Percentiles rank a stretch among this genome's conserved stretches.
Evolutionary conservation across 2,888 invertebrate genomes (phyloP).

Genomic region (Hirtodrosophila trivittata): DNA sequence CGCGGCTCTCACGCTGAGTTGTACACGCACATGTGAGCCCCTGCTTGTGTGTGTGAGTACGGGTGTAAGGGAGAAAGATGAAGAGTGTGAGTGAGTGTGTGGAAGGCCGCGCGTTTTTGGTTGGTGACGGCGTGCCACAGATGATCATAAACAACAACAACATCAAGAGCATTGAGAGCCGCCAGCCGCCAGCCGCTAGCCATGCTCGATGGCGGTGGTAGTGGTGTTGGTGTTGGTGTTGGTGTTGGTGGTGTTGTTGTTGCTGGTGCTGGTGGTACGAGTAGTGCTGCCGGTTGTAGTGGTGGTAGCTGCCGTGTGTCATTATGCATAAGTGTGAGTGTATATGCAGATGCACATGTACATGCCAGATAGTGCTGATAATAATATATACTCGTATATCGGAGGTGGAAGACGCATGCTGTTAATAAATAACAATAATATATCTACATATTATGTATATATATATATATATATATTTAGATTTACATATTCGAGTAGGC

Average conservation of each 20-base stretch:
- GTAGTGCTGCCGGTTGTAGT: conserved; percentile 20
- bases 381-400: conserved; percentile 3
- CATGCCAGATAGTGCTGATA: conserved; percentile 42
- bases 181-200: conserved; percentile 14
- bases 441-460: neutral
- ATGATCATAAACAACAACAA: conserved; percentile 55
- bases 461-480: conserved; percentile 1
- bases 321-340: conserved; percentile 24
- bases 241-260: neutral
- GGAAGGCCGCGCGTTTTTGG: conserved; percentile 75
- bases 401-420: neutral
- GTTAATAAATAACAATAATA: too few species aligned
- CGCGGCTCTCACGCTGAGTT: conserved; percentile 58
- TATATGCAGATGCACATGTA: conserved; percentile 9
- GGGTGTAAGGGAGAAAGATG: conserved; percentile 10
- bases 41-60: conserved; percentile 18
- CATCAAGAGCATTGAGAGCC: conserved; percentile 24
- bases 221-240: conserved; percentile 15
- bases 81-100: conserved; percentile 58
- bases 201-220: conserved; percentile 6
- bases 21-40: conserved; percentile 17
- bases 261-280: conserved; percentile 14
- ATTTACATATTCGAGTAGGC: too few species aligned
- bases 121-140: conserved; percentile 74
- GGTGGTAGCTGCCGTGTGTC: conserved; percentile 56